Conservation (phyloP, 2,888 invertebrate genomes). For the Brassicogethes aeneus region DNA sequence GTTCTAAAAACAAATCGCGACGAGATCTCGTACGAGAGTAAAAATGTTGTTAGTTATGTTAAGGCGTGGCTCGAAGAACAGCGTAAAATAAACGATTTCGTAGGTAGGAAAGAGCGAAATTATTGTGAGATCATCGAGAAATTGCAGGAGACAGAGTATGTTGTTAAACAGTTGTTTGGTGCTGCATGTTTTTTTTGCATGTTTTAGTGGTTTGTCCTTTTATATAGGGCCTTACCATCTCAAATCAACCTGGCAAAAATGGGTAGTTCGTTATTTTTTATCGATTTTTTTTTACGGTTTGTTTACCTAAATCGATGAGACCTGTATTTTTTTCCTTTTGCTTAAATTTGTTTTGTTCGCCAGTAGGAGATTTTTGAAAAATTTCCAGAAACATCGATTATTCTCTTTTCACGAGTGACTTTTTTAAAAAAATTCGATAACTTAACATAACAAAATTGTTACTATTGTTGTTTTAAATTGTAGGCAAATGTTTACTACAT, state of each 20-base stretch:
- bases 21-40: slow-evolving; percentile 35
- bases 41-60: slow-evolving; percentile 34
- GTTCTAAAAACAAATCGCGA: slow-evolving; percentile 30
- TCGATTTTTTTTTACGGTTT: too few relatives aligned
- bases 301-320: too few relatives aligned
- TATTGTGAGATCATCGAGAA: slow-evolving; percentile 27
- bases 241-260: background rate
- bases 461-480: too few relatives aligned
- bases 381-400: too few relatives aligned
- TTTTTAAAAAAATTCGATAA: too few relatives aligned
- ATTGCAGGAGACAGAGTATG: slow-evolving; percentile 28
- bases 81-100: slow-evolving; percentile 30
- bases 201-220: background rate
- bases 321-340: too few relatives aligned
- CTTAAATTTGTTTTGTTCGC: too few relatives aligned
- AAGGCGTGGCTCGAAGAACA: slow-evolving; percentile 37
- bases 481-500: too few relatives aligned
- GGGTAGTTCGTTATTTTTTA: too few relatives aligned
- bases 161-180: slow-evolving; percentile 5
- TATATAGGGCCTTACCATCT: background rate
- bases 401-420: too few relatives aligned
- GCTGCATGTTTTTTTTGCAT: background rate
- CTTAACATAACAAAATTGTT: too few relatives aligned
- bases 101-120: slow-evolving; percentile 20
- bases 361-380: too few relatives aligned